Conservation (phyloP, 2,888 invertebrate genomes). For the Brenthis hecate region DNA sequence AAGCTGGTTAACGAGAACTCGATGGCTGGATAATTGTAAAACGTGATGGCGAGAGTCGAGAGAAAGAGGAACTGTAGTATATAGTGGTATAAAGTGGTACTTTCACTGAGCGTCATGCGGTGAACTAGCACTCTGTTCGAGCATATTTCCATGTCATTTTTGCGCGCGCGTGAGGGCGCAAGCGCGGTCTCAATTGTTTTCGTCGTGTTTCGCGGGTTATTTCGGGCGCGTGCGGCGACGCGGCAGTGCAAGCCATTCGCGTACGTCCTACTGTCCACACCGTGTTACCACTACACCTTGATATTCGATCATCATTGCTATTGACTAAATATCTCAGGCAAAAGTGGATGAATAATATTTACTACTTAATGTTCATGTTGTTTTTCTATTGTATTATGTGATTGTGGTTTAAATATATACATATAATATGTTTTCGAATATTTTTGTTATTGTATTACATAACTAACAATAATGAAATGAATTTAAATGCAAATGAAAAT, state of each 20-base stretch:
- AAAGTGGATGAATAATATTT: background rate
- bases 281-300: constrained; percentile 59
- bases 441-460: too few relatives aligned
- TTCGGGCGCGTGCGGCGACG: constrained; percentile 68
- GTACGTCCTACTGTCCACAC: constrained; percentile 64
- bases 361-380: too few relatives aligned
- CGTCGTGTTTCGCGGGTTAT: constrained; percentile 80
- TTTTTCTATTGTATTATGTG: too few relatives aligned
- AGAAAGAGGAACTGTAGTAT: background rate
- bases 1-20: background rate
- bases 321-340: constrained; percentile 16
- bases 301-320: constrained; percentile 54
- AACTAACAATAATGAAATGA: too few relatives aligned
- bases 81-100: constrained; percentile 37
- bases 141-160: constrained; percentile 76
- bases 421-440: too few relatives aligned
- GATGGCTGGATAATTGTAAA: background rate
- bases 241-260: constrained; percentile 69
- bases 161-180: constrained; percentile 68
- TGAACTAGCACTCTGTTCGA: constrained; percentile 44
- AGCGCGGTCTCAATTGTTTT: constrained; percentile 77
- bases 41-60: constrained; percentile 16
- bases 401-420: too few relatives aligned
- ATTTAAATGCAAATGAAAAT: too few relatives aligned
- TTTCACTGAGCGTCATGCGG: constrained; percentile 44